A percentile compares a stretch with the other conserved stretches of the same genome.
phyloP scores from a whole-genome alignment of 2,797 vertebrate genomes.

The Epinephelus malabaricus region DNA sequence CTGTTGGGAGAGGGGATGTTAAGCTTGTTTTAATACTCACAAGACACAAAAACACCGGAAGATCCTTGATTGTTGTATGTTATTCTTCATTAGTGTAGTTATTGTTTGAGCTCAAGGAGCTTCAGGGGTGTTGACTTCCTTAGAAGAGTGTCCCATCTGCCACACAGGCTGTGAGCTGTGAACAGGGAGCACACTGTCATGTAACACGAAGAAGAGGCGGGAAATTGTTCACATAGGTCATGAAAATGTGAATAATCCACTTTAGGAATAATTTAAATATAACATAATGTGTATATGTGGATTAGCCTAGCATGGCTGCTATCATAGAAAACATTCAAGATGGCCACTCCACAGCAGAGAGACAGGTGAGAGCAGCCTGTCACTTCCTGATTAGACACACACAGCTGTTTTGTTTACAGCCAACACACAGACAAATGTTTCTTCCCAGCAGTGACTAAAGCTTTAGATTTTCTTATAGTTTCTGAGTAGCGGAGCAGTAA shows the following conservation, averaged over 20 bases:
- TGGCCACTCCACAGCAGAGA: slow-evolving; percentile 76
- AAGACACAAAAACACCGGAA: slow-evolving; percentile 55
- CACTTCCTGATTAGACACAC: slow-evolving; percentile 79
- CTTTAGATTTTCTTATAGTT: not conserved
- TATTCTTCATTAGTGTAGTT: slow-evolving; percentile 36
- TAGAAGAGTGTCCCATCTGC: slow-evolving; percentile 47
- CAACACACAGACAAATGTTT: not conserved
- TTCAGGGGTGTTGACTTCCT: slow-evolving; percentile 49
- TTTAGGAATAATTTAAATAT: not conserved
- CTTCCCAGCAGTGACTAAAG: not conserved
- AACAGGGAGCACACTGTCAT: slow-evolving; percentile 55
- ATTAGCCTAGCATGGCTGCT: slow-evolving; percentile 60
- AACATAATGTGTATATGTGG: slow-evolving; percentile 17
- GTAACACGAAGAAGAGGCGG: not conserved
- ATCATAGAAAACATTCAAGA: slow-evolving; percentile 81
- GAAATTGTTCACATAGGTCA: not conserved
- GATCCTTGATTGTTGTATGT: slow-evolving; percentile 50
- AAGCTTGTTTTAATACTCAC: slow-evolving; percentile 57
- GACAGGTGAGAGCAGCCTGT: slow-evolving; percentile 61
- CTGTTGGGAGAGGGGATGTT: slow-evolving; percentile 31
- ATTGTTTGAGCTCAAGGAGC: slow-evolving; percentile 46
- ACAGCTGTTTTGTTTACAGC: slow-evolving; percentile 38
- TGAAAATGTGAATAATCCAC: not conserved
- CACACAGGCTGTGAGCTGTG: slow-evolving; percentile 56
- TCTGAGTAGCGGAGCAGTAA: accelerated